Conservation (phyloP, 2,888 invertebrate species). For the Lasioglossum leucozonium region DNA sequence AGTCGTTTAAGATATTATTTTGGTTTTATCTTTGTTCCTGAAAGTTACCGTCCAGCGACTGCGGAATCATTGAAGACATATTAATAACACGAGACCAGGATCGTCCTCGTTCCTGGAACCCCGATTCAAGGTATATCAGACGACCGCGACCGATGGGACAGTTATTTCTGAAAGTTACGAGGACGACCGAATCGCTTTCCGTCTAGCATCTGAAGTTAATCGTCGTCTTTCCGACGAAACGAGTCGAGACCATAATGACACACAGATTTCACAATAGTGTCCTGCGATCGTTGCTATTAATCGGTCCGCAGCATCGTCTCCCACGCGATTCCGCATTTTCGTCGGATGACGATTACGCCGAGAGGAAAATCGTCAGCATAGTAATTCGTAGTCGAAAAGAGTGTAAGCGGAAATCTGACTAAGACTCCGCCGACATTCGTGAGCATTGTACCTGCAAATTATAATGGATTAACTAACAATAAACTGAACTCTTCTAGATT, state of each 20-base stretch:
- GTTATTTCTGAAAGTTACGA: slow-evolving; percentile 24
- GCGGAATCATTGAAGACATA: background rate
- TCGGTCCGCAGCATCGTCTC: background rate
- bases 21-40: background rate
- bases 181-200: background rate
- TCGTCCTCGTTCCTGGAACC: slow-evolving; percentile 7
- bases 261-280: slow-evolving; percentile 31
- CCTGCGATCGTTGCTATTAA: slow-evolving; percentile 28
- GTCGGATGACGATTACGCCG: slow-evolving; percentile 1
- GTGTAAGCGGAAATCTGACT: background rate
- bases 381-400: background rate
- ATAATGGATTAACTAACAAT: background rate
- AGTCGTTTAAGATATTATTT: background rate
- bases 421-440: background rate
- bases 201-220: background rate
- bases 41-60: background rate
- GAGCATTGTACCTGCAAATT: background rate
- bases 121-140: slow-evolving; percentile 3
- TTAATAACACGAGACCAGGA: slow-evolving; percentile 10
- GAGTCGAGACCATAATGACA: background rate
- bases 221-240: background rate
- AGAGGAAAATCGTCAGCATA: background rate
- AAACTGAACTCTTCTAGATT: background rate
- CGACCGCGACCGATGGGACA: background rate
- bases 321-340: slow-evolving; percentile 29